A percentile compares a stretch with the other conserved stretches of the same genome.
These are phyloP conservation scores for Enteromius afrohamiltoni DNA, from an alignment of 2,797 vertebrate genomes.

Conservation along the genomic window DNA sequence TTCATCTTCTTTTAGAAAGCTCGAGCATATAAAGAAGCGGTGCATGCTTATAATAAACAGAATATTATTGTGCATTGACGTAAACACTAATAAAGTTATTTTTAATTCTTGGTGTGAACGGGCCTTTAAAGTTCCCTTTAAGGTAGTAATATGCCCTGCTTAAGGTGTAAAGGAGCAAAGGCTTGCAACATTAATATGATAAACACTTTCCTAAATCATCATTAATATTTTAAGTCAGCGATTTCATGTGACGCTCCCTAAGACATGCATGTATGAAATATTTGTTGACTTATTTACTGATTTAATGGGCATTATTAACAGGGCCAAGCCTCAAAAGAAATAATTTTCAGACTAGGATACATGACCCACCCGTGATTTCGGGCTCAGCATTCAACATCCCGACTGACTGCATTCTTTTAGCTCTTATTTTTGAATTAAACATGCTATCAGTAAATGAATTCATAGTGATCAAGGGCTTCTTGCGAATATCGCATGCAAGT, in stretches of 20 bases:
- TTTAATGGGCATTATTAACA: neutral
- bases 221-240: neutral
- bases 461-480: conserved; percentile 20
- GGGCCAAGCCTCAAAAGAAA: neutral
- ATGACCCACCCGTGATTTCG: neutral
- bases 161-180: neutral
- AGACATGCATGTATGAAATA: neutral
- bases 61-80: neutral
- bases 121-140: neutral
- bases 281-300: neutral
- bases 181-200: neutral
- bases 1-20: neutral
- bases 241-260: conserved; percentile 4
- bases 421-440: neutral
- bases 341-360: neutral
- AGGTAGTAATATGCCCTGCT: neutral
- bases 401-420: conserved; percentile 6
- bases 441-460: neutral
- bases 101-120: neutral
- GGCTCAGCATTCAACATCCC: neutral
- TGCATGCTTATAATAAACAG: neutral
- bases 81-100: neutral
- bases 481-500: conserved; percentile 5
- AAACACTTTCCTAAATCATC: neutral
- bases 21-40: neutral